Evolutionary conservation across 2,113 vertebrate genomes (phyloP).

Genomic region (Clarias magur): DNA sequence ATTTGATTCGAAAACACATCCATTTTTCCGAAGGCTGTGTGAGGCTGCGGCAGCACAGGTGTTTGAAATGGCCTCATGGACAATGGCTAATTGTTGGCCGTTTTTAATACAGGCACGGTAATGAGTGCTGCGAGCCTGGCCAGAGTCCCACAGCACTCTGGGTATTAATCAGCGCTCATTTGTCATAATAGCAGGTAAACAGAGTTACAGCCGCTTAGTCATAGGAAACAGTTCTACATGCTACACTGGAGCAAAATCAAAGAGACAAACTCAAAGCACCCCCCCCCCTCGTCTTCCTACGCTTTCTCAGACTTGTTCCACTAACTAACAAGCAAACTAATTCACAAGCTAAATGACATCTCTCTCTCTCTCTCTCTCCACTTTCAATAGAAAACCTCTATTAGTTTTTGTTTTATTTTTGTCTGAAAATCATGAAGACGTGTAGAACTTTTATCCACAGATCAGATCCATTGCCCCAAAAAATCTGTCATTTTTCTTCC

Average conservation of each 20-base stretch:
- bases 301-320: background rate
- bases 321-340: constrained; percentile 13
- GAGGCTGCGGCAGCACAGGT: constrained; percentile 59
- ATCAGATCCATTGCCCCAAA: background rate
- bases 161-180: constrained; percentile 72
- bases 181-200: constrained; percentile 72
- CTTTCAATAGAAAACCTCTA: background rate
- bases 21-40: constrained; percentile 35
- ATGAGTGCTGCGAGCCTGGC: constrained; percentile 66
- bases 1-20: constrained; percentile 14
- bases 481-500: background rate
- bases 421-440: background rate
- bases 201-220: constrained; percentile 46
- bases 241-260: constrained; percentile 23
- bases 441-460: background rate
- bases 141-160: constrained; percentile 58
- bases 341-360: constrained; percentile 16
- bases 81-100: constrained; percentile 55
- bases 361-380: background rate
- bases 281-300: background rate
- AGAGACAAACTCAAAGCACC: background rate
- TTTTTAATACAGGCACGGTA: constrained; percentile 65
- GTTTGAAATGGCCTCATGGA: constrained; percentile 63
- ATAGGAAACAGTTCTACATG: constrained; percentile 28
- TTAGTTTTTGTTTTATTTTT: background rate